phyloP scores from a whole-genome alignment of 2,797 vertebrate species.

The Coccyzus lansbergi region DNA sequence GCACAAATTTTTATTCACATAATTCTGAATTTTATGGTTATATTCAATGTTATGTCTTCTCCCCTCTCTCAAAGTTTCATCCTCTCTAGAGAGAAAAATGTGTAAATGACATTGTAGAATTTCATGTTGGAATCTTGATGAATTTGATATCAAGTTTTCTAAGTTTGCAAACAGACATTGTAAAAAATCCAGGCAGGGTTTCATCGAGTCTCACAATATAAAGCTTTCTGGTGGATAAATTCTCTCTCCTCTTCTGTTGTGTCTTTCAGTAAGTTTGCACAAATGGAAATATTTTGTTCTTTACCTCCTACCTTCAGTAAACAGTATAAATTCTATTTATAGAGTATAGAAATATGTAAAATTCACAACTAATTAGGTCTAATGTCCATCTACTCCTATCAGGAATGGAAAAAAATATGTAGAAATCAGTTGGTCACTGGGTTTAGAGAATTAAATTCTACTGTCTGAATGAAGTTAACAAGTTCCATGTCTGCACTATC shows the following conservation, averaged over 20 bases:
- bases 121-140: not conserved
- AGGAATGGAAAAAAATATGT: not conserved
- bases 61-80: not conserved
- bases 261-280: not conserved
- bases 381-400: not conserved
- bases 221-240: not conserved
- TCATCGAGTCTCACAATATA: not conserved
- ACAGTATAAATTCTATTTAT: not conserved
- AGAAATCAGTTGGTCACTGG: not conserved
- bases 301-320: not conserved
- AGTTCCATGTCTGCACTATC: not conserved
- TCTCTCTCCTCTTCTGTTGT: not conserved
- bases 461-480: not conserved
- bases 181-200: not conserved
- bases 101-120: not conserved
- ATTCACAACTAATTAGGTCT: not conserved
- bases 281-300: not conserved
- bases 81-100: not conserved
- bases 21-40: conserved; percentile 1
- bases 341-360: not conserved
- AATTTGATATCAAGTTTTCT: not conserved
- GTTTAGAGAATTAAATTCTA: conserved; percentile 34
- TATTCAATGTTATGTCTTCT: not conserved
- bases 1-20: conserved; percentile 32
- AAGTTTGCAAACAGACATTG: not conserved